Evolutionary conservation across 2,888 invertebrate species (phyloP).

Genomic region (Torymus tubicola): DNA sequence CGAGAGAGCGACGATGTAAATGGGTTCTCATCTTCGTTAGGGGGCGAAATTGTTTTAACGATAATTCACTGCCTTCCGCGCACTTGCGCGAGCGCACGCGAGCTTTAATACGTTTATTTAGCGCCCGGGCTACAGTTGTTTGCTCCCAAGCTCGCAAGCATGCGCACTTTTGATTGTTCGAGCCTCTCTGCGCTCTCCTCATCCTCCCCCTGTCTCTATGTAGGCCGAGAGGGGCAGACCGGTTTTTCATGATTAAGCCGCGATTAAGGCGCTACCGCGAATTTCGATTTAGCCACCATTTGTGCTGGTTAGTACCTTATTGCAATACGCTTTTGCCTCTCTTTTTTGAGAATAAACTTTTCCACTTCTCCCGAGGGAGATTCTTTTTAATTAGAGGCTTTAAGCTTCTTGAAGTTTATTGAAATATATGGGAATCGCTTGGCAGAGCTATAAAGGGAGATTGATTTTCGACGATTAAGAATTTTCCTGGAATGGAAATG

Average conservation of each 20-base stretch:
- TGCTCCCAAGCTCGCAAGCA: conserved; percentile 4
- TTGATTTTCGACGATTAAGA: conserved; percentile 24
- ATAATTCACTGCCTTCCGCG: conserved; percentile 64
- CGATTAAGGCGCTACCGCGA: conserved; percentile 37
- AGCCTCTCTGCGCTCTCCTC: not conserved
- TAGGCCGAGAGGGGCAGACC: not conserved
- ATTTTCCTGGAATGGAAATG: too few relatives aligned
- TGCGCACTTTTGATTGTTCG: conserved; percentile 21
- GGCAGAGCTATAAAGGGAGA: not conserved
- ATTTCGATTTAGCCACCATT: conserved; percentile 26
- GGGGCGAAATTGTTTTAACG: conserved; percentile 67
- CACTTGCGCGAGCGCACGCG: conserved; percentile 23
- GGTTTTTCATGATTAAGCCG: conserved; percentile 46
- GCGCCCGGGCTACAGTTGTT: conserved; percentile 24
- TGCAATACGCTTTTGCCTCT: not conserved
- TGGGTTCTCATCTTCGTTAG: conserved; percentile 66
- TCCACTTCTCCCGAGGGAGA: not conserved
- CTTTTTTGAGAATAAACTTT: not conserved
- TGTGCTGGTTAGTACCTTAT: conserved; percentile 38
- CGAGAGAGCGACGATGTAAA: conserved; percentile 61
- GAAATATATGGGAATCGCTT: conserved; percentile 32
- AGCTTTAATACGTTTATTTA: conserved; percentile 54
- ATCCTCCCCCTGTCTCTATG: too few relatives aligned
- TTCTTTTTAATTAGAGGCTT: conserved; percentile 36
- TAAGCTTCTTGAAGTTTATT: conserved; percentile 8